Evolutionary conservation across 1,140 invertebrate species (phyloP).

Genomic region (Drosophila melanica): DNA sequence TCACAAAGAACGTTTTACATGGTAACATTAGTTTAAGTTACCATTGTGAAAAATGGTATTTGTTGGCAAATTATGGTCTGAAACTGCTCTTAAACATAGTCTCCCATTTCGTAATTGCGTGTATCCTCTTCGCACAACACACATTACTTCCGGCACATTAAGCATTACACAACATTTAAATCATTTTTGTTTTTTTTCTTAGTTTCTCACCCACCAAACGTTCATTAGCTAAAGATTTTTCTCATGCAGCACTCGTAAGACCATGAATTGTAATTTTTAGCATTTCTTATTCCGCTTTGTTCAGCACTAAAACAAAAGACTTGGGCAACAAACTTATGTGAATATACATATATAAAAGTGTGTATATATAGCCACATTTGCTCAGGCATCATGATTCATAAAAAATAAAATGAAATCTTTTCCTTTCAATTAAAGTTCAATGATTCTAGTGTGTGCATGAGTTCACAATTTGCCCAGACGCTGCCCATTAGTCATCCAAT

Average conservation of each 20-base stretch:
- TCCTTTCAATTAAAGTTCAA: slow-evolving; percentile 64
- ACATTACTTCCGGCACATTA: slow-evolving; percentile 41
- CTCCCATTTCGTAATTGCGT: slow-evolving; percentile 15
- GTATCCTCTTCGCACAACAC: slow-evolving; percentile 5
- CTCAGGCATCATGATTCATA: slow-evolving; percentile 49
- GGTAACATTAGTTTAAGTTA: too few species aligned
- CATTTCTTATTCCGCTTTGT: slow-evolving; percentile 40
- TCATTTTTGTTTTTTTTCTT: slow-evolving; percentile 9
- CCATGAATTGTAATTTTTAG: slow-evolving; percentile 30
- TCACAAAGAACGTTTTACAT: background rate
- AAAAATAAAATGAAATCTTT: slow-evolving; percentile 1
- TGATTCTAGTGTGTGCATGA: slow-evolving; percentile 60
- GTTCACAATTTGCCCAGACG: slow-evolving; percentile 36
- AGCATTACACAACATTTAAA: slow-evolving; percentile 38
- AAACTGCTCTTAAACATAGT: slow-evolving; percentile 1
- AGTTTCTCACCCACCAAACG: slow-evolving; percentile 34
- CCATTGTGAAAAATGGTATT: background rate
- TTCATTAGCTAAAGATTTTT: slow-evolving; percentile 36
- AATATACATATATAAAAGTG: slow-evolving; percentile 15
- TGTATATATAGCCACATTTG: slow-evolving; percentile 17
- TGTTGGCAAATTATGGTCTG: background rate
- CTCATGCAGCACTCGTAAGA: slow-evolving; percentile 12
- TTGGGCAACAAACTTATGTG: slow-evolving; percentile 49
- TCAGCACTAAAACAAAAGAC: slow-evolving; percentile 57
- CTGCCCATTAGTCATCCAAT: slow-evolving; percentile 54